Evolutionary conservation across 2,113 vertebrate genomes (phyloP).

Genomic region (Montifringilla adamsi): DNA sequence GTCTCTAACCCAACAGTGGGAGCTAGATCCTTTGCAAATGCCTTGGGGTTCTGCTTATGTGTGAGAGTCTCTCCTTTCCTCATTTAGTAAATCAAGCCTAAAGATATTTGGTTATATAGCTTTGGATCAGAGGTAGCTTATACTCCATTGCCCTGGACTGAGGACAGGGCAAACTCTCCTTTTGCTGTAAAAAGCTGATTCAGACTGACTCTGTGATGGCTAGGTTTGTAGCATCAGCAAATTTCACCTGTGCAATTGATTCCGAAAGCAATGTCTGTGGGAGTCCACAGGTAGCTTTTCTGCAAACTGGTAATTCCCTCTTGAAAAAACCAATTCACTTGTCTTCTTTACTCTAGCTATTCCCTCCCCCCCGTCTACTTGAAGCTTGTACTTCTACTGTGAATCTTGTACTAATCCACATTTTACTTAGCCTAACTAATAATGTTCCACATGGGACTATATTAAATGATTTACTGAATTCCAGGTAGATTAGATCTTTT

Average conservation of each 20-base stretch:
- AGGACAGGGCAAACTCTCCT: neutral
- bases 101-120: neutral
- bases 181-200: neutral
- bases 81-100: neutral
- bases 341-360: neutral
- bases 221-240: neutral
- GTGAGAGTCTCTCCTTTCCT: neutral
- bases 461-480: slow-evolving; percentile 30
- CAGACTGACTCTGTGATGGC: neutral
- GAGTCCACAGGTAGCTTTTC: neutral
- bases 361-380: neutral
- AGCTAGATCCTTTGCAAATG: neutral
- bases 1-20: neutral
- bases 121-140: neutral
- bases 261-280: neutral
- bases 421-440: slow-evolving; percentile 36
- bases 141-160: neutral
- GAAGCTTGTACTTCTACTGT: too few relatives aligned
- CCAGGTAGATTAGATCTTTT: slow-evolving; percentile 36
- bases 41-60: neutral
- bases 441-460: neutral
- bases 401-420: neutral
- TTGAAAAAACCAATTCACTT: neutral
- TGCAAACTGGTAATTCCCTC: neutral
- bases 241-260: neutral